Conservation (phyloP, 2,797 vertebrate species). For the Cirrhinus mrigala region DNA sequence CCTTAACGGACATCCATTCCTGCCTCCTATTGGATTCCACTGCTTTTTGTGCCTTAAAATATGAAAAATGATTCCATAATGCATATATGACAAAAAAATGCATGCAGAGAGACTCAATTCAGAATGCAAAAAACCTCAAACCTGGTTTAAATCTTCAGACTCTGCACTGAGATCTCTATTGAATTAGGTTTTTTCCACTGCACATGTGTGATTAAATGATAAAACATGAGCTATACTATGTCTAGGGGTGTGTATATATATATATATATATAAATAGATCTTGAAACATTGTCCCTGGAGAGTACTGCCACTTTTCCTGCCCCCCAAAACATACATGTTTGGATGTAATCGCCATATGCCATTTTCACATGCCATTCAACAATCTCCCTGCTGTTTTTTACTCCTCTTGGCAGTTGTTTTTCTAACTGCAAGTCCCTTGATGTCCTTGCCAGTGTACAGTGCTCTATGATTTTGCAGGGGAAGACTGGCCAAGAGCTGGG, state of each 20-base stretch:
- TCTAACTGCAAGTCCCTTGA: constrained; percentile 46
- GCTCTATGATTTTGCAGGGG: constrained; percentile 16
- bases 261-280: constrained; percentile 12
- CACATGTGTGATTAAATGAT: neutral
- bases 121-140: neutral
- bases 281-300: constrained; percentile 14
- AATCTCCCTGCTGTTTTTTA: neutral
- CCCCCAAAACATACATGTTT: constrained; percentile 20
- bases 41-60: neutral
- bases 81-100: neutral
- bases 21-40: neutral
- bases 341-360: constrained; percentile 36
- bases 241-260: neutral
- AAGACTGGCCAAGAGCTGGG: neutral
- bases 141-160: neutral
- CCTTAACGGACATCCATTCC: neutral
- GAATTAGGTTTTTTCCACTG: neutral
- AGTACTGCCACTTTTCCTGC: neutral
- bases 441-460: constrained; percentile 48
- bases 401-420: constrained; percentile 34
- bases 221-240: neutral
- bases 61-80: neutral
- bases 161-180: neutral
- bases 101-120: neutral
- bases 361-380: constrained; percentile 19